phyloP scores from a whole-genome alignment of 2,888 invertebrate species.

The Hartigia nigra region DNA sequence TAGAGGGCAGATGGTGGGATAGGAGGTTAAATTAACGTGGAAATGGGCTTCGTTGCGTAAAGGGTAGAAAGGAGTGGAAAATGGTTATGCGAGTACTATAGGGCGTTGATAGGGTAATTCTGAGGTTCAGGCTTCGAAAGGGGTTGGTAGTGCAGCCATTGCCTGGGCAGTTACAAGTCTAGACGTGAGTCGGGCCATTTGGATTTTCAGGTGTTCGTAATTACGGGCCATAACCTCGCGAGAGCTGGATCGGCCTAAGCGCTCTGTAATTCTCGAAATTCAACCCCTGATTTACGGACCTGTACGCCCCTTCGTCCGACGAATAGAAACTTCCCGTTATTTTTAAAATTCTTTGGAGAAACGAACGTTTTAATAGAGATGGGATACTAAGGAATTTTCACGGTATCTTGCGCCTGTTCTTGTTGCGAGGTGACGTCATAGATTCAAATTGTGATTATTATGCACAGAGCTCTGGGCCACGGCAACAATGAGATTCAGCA shows the following conservation, averaged over 20 bases:
- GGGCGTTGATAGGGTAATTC: slow-evolving; percentile 53
- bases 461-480: slow-evolving; percentile 55
- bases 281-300: slow-evolving; percentile 54
- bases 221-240: slow-evolving; percentile 41
- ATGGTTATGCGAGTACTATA: slow-evolving; percentile 16
- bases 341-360: neutral
- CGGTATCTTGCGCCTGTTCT: neutral
- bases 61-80: neutral
- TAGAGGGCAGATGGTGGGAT: neutral
- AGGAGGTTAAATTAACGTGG: neutral
- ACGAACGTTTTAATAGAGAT: neutral
- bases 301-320: neutral
- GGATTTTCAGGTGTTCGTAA: slow-evolving; percentile 59
- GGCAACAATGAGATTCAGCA: slow-evolving; percentile 43
- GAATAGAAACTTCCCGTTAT: neutral
- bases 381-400: neutral
- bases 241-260: slow-evolving; percentile 32
- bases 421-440: neutral
- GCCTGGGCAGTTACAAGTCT: slow-evolving; percentile 48
- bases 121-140: slow-evolving; percentile 42
- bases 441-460: neutral
- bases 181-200: slow-evolving; percentile 53
- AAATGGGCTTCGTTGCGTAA: neutral
- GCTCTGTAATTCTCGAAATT: slow-evolving; percentile 59
- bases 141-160: slow-evolving; percentile 51